Percentiles rank a stretch among this genome's conserved stretches.
Evolutionary conservation across 1,140 invertebrate species (phyloP).

Genomic region (Diplogasteroides magnus): DNA sequence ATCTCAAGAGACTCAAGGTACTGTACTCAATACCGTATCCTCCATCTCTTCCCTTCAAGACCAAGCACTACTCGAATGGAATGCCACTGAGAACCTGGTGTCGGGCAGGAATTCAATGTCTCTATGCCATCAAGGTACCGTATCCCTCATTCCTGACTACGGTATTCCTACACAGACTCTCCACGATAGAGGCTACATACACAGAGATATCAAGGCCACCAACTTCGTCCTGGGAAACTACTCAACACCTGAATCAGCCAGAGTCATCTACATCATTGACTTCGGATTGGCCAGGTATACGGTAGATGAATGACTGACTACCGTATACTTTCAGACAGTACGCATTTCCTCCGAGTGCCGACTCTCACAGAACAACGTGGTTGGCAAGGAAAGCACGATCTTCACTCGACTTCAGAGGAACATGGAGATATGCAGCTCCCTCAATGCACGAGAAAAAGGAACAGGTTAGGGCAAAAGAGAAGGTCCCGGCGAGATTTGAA

Average conservation of each 20-base stretch:
- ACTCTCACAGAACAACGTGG: constrained; percentile 19
- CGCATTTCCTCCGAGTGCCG: constrained; percentile 1
- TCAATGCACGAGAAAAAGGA: constrained; percentile 36
- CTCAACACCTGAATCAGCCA: constrained; percentile 10
- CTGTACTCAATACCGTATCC: background rate
- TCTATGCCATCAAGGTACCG: constrained; percentile 12
- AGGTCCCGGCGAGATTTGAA: background rate
- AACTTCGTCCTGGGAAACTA: constrained; percentile 41
- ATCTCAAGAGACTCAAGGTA: constrained; percentile 20
- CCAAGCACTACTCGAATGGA: constrained; percentile 2
- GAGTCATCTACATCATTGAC: constrained; percentile 31
- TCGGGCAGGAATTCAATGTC: constrained; percentile 31
- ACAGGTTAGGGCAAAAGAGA: constrained; percentile 14
- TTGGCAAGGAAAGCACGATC: constrained; percentile 34
- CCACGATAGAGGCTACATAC: constrained; percentile 29
- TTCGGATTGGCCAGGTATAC: constrained; percentile 25
- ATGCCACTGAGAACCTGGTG: constrained; percentile 20
- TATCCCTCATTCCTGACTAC: background rate
- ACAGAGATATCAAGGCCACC: constrained; percentile 40
- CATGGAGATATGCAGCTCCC: constrained; percentile 38
- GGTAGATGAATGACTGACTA: background rate
- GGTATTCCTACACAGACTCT: constrained; percentile 1
- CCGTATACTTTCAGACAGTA: background rate
- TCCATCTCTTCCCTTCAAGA: background rate
- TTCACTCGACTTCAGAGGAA: constrained; percentile 42